A percentile compares a stretch with the other conserved stretches of the same genome.
These are phyloP conservation scores for Urosaurus nigricauda DNA, from an alignment of 2,797 vertebrate species.

Conservation along the genomic window DNA sequence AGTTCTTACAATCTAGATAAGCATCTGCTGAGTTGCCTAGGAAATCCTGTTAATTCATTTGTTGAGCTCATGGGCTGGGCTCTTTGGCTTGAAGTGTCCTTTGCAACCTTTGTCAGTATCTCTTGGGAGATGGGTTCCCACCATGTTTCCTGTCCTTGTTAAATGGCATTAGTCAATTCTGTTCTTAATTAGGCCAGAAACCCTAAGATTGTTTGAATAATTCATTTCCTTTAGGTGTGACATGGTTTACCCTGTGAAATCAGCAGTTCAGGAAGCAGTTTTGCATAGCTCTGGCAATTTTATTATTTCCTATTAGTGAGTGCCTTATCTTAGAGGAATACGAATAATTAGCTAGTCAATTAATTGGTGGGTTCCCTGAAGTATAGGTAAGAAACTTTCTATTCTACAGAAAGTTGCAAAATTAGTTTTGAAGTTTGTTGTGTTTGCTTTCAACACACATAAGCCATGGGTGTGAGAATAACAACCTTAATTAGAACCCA, in stretches of 20 bases:
- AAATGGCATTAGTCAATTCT: slow-evolving; percentile 48
- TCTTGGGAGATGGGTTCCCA: slow-evolving; percentile 36
- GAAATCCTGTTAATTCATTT: slow-evolving; percentile 71
- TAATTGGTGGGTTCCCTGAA: slow-evolving; percentile 57
- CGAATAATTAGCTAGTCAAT: background rate
- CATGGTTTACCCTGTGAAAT: slow-evolving; percentile 66
- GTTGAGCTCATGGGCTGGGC: slow-evolving; percentile 51
- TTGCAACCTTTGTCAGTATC: slow-evolving; percentile 39
- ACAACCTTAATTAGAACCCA: background rate
- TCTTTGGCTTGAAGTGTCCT: slow-evolving; percentile 56
- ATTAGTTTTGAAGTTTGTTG: background rate
- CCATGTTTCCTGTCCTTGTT: slow-evolving; percentile 59
- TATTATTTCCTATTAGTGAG: slow-evolving; percentile 79
- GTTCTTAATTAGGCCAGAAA: slow-evolving; percentile 62
- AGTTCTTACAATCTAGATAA: slow-evolving; percentile 36
- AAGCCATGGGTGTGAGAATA: slow-evolving; percentile 11
- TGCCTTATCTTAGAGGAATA: slow-evolving; percentile 18
- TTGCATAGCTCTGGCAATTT: slow-evolving; percentile 65
- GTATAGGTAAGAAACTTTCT: slow-evolving; percentile 12
- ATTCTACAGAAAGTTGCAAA: slow-evolving; percentile 29
- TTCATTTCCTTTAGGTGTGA: slow-evolving; percentile 71
- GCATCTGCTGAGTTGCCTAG: slow-evolving; percentile 46
- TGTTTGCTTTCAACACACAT: background rate
- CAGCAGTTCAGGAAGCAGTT: slow-evolving; percentile 76
- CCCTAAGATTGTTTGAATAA: slow-evolving; percentile 66